phyloP scores from a whole-genome alignment of 2,113 vertebrate species.

The Zosterops borbonicus region DNA sequence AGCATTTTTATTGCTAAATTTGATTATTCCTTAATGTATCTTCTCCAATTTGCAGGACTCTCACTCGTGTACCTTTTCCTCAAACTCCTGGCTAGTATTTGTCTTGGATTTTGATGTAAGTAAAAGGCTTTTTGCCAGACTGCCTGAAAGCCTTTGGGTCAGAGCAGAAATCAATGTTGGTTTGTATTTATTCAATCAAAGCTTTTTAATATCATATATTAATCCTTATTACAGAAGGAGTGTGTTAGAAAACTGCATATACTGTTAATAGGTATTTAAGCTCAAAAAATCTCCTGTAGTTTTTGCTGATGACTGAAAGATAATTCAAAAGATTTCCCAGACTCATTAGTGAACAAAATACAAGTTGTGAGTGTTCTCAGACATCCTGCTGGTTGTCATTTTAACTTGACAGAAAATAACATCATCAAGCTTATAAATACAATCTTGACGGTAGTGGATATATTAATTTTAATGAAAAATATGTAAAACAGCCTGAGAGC shows the following conservation, averaged over 20 bases:
- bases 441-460: background rate
- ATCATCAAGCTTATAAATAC: background rate
- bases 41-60: background rate
- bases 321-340: background rate
- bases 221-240: background rate
- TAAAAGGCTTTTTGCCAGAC: background rate
- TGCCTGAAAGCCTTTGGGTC: background rate
- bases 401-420: background rate
- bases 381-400: background rate
- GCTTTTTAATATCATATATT: background rate
- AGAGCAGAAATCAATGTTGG: background rate
- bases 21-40: background rate
- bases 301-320: background rate
- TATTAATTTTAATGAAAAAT: background rate
- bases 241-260: background rate
- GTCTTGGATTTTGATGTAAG: background rate
- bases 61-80: background rate
- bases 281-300: background rate
- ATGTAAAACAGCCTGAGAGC: background rate
- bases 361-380: background rate
- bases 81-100: background rate
- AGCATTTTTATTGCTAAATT: background rate
- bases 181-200: background rate
- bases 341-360: background rate
- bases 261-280: background rate